Conservation (phyloP, 2,113 vertebrate species). For the Trematocara unimaculatum region DNA sequence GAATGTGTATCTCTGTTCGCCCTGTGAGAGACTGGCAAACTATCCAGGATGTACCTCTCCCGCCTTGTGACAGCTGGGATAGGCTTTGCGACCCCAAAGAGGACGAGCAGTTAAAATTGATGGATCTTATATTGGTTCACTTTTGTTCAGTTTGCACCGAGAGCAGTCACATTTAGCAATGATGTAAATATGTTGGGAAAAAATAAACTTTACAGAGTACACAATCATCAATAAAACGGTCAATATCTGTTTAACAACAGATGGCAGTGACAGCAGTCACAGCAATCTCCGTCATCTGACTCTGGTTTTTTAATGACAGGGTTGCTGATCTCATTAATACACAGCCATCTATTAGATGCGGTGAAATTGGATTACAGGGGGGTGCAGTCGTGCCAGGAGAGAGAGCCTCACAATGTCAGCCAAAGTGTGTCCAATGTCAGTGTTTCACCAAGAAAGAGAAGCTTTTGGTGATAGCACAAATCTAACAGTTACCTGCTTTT, state of each 20-base stretch:
- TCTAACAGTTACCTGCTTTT: neutral
- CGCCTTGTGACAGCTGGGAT: neutral
- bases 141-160: neutral
- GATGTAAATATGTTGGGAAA: neutral
- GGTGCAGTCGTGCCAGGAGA: neutral
- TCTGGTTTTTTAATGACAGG: neutral
- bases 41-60: neutral
- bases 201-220: neutral
- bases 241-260: neutral
- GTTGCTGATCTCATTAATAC: neutral
- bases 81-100: neutral
- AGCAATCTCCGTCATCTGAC: rapidly evolving
- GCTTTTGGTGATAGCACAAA: neutral
- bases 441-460: neutral
- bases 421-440: neutral
- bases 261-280: neutral
- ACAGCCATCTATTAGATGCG: neutral
- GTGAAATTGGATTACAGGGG: neutral
- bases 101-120: neutral
- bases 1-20: neutral
- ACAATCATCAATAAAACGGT: neutral
- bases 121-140: neutral
- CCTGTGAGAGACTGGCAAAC: neutral
- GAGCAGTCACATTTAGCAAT: neutral
- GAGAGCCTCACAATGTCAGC: neutral